phyloP scores from a whole-genome alignment of 2,797 vertebrate species.

The Peromyscus eremicus region DNA sequence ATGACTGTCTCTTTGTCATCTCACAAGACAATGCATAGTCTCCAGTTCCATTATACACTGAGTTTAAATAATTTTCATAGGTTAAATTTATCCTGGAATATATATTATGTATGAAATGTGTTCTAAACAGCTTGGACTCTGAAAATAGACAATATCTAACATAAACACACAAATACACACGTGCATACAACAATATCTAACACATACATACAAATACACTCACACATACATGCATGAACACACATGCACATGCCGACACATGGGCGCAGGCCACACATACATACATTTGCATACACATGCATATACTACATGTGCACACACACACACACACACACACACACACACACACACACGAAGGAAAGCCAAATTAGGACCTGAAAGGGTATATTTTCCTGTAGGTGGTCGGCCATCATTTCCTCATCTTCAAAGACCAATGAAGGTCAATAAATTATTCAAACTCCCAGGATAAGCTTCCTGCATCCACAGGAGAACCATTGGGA shows the following conservation, averaged over 20 bases:
- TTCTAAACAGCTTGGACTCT: neutral
- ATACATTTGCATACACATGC: neutral
- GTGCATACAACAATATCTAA: neutral
- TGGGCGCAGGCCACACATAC: neutral
- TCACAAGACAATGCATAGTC: neutral
- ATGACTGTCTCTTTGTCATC: neutral
- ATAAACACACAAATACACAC: neutral
- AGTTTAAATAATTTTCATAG: constrained; percentile 52
- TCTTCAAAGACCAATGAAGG: neutral
- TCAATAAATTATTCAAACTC: constrained; percentile 14
- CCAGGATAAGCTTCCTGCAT: neutral
- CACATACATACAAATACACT: neutral
- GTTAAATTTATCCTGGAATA: constrained; percentile 9
- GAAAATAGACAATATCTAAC: neutral
- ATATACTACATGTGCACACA: neutral
- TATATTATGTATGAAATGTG: neutral
- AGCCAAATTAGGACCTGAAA: neutral
- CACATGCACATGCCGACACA: neutral
- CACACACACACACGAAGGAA: neutral
- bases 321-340: neutral
- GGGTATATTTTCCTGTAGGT: neutral
- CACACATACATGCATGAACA: neutral
- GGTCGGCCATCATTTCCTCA: constrained; percentile 3
- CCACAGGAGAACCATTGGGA: neutral
- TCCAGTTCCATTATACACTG: neutral